Percentiles rank a stretch among this genome's conserved stretches.
phyloP scores from a whole-genome alignment of 2,888 invertebrate genomes.

The Brenthis hecate region DNA sequence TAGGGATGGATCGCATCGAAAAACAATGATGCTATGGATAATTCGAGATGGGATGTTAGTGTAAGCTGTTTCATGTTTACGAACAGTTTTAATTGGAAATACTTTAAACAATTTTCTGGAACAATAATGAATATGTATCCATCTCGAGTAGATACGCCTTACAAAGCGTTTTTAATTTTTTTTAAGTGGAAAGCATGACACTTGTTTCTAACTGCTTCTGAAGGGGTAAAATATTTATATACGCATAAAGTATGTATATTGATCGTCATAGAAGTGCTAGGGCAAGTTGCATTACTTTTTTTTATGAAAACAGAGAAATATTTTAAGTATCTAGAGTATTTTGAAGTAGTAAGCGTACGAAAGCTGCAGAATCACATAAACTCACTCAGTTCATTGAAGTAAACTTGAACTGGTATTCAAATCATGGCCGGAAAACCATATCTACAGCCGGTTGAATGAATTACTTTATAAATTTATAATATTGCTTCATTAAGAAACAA shows the following conservation, averaged over 20 bases:
- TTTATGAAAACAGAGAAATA: slow-evolving; percentile 5
- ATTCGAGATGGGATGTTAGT: slow-evolving; percentile 51
- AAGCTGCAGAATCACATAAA: too few species aligned
- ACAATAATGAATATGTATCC: slow-evolving; percentile 20
- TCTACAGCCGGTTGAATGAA: background rate
- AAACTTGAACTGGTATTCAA: background rate
- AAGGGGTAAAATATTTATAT: background rate
- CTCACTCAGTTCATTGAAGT: background rate
- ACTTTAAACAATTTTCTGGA: slow-evolving; percentile 13
- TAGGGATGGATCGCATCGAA: slow-evolving; percentile 62
- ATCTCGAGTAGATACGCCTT: background rate
- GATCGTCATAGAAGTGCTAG: slow-evolving; percentile 1
- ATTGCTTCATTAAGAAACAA: background rate
- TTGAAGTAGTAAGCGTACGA: background rate
- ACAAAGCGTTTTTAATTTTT: slow-evolving; percentile 7
- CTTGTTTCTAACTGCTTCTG: slow-evolving; percentile 6
- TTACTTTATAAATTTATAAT: background rate
- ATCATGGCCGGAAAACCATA: background rate
- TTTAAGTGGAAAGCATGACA: slow-evolving; percentile 17
- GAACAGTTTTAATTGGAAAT: slow-evolving; percentile 22
- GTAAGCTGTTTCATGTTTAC: slow-evolving; percentile 32
- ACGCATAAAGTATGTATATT: background rate
- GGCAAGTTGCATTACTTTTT: slow-evolving; percentile 4
- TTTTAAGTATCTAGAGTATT: slow-evolving; percentile 4
- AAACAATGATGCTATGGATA: slow-evolving; percentile 67